Evolutionary conservation across 2,888 invertebrate species (phyloP).

Genomic region (Heterodera filipjevi): DNA sequence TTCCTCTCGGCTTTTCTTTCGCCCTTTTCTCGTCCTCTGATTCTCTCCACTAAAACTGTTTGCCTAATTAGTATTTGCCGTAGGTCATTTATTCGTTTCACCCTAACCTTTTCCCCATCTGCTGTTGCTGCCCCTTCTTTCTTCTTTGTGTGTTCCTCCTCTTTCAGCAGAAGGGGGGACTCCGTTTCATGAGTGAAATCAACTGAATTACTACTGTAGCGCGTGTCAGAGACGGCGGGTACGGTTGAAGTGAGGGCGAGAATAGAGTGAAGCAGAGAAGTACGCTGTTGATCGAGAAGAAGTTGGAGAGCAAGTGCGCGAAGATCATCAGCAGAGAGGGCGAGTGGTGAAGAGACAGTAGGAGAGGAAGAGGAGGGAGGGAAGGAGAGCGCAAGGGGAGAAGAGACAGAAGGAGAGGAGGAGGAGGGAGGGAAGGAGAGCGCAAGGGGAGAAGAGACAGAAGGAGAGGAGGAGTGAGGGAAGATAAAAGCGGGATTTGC

Average conservation of each 20-base stretch:
- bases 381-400: no score
- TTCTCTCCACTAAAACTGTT: slow-evolving; percentile 16
- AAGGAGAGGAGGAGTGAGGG: no score
- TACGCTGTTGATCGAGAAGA: slow-evolving; percentile 7
- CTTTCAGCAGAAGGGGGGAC: background rate
- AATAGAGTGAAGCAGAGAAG: background rate
- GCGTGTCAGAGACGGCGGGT: background rate
- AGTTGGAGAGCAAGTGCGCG: background rate
- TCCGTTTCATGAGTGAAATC: background rate
- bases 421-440: no score
- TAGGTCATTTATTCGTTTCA: background rate
- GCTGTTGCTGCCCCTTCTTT: background rate
- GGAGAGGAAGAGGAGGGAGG: background rate
- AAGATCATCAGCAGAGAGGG: background rate
- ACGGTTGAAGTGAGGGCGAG: slow-evolving; percentile 10
- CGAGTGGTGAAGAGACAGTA: background rate
- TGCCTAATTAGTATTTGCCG: background rate
- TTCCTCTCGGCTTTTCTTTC: background rate
- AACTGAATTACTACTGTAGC: background rate
- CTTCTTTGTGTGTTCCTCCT: background rate
- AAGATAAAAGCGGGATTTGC: slow-evolving; percentile 12
- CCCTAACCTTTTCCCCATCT: background rate
- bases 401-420: no score
- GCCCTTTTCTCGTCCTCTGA: background rate
- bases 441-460: no score